phyloP scores from a whole-genome alignment of 2,113 vertebrate genomes.

The Poicephalus gulielmi region DNA sequence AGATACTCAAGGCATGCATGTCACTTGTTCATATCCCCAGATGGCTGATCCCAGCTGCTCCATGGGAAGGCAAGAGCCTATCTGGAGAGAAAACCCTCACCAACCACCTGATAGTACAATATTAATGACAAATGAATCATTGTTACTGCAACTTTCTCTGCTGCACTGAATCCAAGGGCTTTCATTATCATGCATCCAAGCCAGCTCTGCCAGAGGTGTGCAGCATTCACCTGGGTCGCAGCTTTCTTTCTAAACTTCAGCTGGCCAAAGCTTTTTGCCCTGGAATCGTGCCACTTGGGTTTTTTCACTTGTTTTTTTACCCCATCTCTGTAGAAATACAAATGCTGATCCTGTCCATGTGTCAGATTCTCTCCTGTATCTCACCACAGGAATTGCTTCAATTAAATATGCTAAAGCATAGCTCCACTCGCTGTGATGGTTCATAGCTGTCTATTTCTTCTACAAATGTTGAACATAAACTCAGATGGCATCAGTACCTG shows the following conservation, averaged over 20 bases:
- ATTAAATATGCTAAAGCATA: background rate
- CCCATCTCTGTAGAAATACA: background rate
- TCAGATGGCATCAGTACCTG: background rate
- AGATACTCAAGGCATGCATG: background rate
- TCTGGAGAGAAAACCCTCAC: background rate
- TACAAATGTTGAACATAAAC: background rate
- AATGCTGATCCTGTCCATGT: background rate
- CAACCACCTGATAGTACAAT: conserved; percentile 7
- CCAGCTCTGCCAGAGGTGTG: background rate
- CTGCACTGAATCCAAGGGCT: background rate
- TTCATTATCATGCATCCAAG: background rate
- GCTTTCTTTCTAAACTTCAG: background rate
- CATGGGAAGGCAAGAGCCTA: background rate
- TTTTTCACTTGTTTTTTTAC: background rate
- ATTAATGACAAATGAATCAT: background rate
- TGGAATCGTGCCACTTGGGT: background rate
- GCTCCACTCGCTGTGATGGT: background rate
- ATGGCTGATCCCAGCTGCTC: conserved; percentile 25
- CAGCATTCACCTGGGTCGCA: background rate
- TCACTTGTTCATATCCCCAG: background rate
- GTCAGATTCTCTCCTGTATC: background rate
- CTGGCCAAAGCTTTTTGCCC: background rate
- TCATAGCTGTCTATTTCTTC: background rate
- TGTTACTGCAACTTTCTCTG: background rate
- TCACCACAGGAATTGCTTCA: background rate